Evolutionary conservation across 1,140 invertebrate species (phyloP).

Genomic region (Heliconius melpomene): DNA sequence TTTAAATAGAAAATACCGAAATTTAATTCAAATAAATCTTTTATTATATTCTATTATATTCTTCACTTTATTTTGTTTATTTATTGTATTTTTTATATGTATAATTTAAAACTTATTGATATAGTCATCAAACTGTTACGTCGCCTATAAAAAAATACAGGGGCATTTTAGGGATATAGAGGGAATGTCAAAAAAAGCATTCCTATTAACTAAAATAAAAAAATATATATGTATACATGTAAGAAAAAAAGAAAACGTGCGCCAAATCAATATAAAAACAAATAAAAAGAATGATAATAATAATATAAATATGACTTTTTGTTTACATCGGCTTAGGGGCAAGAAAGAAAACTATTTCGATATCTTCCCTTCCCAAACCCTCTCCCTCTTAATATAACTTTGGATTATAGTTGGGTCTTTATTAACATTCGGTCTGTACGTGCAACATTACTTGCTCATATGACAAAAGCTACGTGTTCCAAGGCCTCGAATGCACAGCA

Average conservation of each 20-base stretch:
- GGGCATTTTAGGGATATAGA: too few species aligned
- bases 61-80: too few species aligned
- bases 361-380: conserved; percentile 17
- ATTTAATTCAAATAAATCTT: background rate
- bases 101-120: too few species aligned
- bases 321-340: background rate
- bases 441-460: conserved; percentile 30
- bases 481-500: conserved; percentile 24
- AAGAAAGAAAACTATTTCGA: conserved; percentile 31
- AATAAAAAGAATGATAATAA: background rate
- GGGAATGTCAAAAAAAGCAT: too few species aligned
- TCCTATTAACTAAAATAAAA: background rate
- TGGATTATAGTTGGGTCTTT: conserved; percentile 27
- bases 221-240: background rate
- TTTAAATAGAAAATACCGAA: background rate
- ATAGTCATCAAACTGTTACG: too few species aligned
- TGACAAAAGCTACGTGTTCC: conserved; percentile 34
- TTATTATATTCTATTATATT: too few species aligned
- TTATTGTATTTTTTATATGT: too few species aligned
- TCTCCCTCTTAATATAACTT: conserved; percentile 31
- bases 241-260: background rate
- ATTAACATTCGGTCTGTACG: conserved; percentile 37
- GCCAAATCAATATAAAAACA: background rate
- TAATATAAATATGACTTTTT: background rate
- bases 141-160: too few species aligned